Evolutionary conservation across 2,113 vertebrate species (phyloP).

Genomic region (Rhabdomys dilectus): DNA sequence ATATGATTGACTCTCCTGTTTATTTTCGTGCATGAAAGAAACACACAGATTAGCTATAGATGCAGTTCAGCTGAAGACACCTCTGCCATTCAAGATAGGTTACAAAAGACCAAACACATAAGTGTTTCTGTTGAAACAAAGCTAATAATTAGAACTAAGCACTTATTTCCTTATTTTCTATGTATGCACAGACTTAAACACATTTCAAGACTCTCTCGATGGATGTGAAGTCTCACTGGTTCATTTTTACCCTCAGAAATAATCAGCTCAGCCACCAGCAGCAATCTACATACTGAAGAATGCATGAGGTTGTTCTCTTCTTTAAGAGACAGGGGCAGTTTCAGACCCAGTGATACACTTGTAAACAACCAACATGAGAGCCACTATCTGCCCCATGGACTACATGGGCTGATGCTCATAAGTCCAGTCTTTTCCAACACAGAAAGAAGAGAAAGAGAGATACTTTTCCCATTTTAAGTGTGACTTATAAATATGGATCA

Average conservation of each 20-base stretch:
- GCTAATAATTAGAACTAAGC: constrained; percentile 51
- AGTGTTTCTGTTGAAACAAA: constrained; percentile 69
- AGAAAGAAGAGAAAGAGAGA: background rate
- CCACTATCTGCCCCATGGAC: background rate
- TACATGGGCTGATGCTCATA: background rate
- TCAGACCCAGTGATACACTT: background rate
- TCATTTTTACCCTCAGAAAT: constrained; percentile 84
- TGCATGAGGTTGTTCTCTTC: constrained; percentile 60
- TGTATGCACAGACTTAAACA: constrained; percentile 79
- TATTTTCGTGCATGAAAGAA: constrained; percentile 27
- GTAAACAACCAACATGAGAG: background rate
- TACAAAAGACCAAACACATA: background rate
- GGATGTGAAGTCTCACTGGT: constrained; percentile 75
- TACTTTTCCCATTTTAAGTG: constrained; percentile 23
- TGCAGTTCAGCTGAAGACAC: constrained; percentile 7
- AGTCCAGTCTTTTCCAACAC: background rate
- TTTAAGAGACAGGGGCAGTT: constrained; percentile 3
- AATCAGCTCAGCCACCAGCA: constrained; percentile 53
- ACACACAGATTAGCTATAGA: background rate
- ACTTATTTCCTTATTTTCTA: constrained; percentile 75
- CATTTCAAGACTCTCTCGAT: constrained; percentile 74
- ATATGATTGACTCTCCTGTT: background rate
- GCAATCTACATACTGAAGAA: constrained; percentile 72
- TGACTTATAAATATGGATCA: constrained; percentile 53
- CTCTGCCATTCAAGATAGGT: background rate